These are phyloP conservation scores for Hemaris fuciformis DNA, from an alignment of 2,888 invertebrate species.

Conservation along the genomic window DNA sequence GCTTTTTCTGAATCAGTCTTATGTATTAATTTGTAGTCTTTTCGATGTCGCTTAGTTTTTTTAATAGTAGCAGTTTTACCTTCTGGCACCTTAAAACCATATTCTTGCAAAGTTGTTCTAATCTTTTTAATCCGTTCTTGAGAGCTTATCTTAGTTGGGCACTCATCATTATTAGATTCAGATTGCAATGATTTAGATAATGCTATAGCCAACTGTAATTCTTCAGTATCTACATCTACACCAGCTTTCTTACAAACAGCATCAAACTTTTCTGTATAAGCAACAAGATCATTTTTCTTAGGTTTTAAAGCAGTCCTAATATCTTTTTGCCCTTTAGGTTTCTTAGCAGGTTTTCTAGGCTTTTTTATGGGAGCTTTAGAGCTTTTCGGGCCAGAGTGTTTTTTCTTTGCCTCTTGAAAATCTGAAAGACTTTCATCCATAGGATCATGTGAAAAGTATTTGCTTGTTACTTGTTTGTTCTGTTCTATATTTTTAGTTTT, in stretches of 20 bases:
- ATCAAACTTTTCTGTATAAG: constrained; percentile 67
- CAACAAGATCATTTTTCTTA: constrained; percentile 60
- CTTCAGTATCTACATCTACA: constrained; percentile 83
- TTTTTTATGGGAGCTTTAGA: constrained; percentile 35
- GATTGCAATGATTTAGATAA: constrained; percentile 81
- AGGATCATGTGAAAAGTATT: constrained; percentile 54
- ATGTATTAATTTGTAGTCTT: constrained; percentile 54
- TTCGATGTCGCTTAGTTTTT: constrained; percentile 42
- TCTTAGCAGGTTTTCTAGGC: constrained; percentile 44
- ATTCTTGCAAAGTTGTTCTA: constrained; percentile 80
- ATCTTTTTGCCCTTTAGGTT: constrained; percentile 61
- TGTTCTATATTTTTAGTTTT: no score
- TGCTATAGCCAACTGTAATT: constrained; percentile 85
- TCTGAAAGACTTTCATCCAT: constrained; percentile 72
- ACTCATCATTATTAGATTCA: background rate
- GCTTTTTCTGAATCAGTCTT: constrained; percentile 49
- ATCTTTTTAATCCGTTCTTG: constrained; percentile 61
- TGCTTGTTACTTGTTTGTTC: constrained; percentile 52
- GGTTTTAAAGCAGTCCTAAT: constrained; percentile 59
- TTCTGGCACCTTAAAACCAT: constrained; percentile 80
- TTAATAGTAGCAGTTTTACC: constrained; percentile 42
- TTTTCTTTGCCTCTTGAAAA: constrained; percentile 60
- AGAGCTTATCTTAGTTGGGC: constrained; percentile 25
- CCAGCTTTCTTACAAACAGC: constrained; percentile 66
- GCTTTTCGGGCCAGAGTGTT: constrained; percentile 47